phyloP scores from a whole-genome alignment of 1,140 invertebrate species.

The Palaemon carinicauda region DNA sequence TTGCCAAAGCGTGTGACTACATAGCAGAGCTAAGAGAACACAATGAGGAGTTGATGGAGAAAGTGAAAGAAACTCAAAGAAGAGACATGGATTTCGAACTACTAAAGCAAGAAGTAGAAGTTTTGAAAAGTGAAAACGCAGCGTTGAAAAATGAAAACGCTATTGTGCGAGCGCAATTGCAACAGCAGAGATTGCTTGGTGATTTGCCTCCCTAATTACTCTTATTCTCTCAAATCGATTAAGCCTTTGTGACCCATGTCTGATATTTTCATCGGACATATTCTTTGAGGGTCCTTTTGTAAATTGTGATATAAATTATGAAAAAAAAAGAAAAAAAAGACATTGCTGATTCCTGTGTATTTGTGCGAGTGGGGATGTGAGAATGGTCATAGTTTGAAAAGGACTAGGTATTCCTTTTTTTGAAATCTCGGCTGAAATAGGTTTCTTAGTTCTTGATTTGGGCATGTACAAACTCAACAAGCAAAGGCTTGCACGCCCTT shows the following conservation, averaged over 20 bases:
- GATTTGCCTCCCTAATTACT: constrained; percentile 42
- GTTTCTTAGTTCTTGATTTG: too few relatives aligned
- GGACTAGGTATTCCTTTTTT: too few relatives aligned
- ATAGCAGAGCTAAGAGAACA: constrained; percentile 80
- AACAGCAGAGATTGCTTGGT: constrained; percentile 65
- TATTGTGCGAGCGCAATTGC: constrained; percentile 63
- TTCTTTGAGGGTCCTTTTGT: neutral
- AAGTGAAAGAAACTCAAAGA: constrained; percentile 66
- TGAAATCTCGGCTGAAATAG: too few relatives aligned
- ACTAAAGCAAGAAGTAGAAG: constrained; percentile 66
- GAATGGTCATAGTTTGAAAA: too few relatives aligned
- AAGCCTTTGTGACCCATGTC: neutral
- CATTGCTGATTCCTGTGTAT: too few relatives aligned
- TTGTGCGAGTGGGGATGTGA: too few relatives aligned
- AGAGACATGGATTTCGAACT: constrained; percentile 66
- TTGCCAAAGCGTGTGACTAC: constrained; percentile 96
- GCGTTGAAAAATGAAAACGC: constrained; percentile 61
- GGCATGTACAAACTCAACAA: too few relatives aligned
- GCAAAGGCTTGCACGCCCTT: too few relatives aligned
- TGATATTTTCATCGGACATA: neutral
- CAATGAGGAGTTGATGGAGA: constrained; percentile 65
- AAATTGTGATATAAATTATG: neutral
- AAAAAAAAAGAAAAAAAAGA: too few relatives aligned
- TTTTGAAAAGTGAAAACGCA: constrained; percentile 67
- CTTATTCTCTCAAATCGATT: too few relatives aligned